These are phyloP conservation scores for Ctenicera cuprea DNA, from an alignment of 2,888 invertebrate species.

Conservation along the genomic window DNA sequence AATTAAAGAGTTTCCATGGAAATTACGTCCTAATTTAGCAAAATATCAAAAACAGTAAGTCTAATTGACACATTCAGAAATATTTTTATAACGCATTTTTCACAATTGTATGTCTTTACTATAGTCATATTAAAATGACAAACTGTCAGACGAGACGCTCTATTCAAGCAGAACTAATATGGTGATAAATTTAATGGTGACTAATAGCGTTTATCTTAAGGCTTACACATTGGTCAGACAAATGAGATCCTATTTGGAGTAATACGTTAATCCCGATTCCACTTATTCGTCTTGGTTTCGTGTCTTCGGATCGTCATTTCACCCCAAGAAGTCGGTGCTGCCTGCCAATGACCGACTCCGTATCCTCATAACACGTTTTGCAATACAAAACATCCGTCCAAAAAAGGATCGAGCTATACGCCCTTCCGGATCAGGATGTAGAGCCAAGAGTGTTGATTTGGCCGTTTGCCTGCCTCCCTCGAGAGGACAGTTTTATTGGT, in stretches of 20 bases:
- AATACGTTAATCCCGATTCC: conserved; percentile 45
- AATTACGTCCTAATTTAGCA: no score
- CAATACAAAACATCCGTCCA: conserved; percentile 49
- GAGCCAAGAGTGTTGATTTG: conserved; percentile 42
- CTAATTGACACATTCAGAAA: no score
- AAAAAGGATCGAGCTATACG: conserved; percentile 29
- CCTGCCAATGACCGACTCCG: conserved; percentile 48
- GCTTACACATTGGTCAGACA: conserved; percentile 43
- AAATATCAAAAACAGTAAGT: no score
- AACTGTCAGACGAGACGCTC: conserved; percentile 27
- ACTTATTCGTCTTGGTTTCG: conserved; percentile 40
- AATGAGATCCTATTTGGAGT: conserved; percentile 42
- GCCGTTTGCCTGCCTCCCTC: conserved; percentile 44
- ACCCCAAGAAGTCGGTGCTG: conserved; percentile 39
- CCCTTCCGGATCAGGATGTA: conserved; percentile 15
- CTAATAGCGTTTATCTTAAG: conserved; percentile 44
- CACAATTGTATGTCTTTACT: no score
- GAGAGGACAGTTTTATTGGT: conserved; percentile 60
- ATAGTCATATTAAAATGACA: conserved; percentile 1
- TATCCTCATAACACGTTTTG: conserved; percentile 52
- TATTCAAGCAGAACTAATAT: conserved; percentile 34
- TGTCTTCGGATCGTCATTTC: conserved; percentile 26
- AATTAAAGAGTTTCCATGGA: no score
- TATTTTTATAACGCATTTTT: no score
- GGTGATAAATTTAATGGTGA: conserved; percentile 43